Evolutionary conservation across 2,113 vertebrate species (phyloP).

Genomic region (Heteronetta atricapilla): DNA sequence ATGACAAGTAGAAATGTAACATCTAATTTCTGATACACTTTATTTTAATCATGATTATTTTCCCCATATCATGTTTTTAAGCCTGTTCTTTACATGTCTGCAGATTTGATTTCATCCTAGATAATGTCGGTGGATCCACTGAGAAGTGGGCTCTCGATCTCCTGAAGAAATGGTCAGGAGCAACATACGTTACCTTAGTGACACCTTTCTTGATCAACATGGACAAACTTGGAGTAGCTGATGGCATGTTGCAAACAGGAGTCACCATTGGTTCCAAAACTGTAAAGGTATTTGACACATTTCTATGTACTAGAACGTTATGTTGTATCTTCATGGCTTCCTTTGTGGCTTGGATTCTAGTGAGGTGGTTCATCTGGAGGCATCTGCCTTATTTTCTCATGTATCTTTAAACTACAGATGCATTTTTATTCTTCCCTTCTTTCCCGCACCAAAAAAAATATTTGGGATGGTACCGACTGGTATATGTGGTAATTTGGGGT

Average conservation of each 20-base stretch:
- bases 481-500: background rate
- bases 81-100: background rate
- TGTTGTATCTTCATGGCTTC: background rate
- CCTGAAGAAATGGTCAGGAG: constrained; percentile 93
- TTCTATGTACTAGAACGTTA: background rate
- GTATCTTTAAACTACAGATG: background rate
- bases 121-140: constrained; percentile 90
- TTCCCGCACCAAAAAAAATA: background rate
- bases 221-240: constrained; percentile 89
- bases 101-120: constrained; percentile 91
- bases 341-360: background rate
- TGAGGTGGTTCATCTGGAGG: background rate
- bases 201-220: constrained; percentile 94
- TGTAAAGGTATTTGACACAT: constrained; percentile 82
- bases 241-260: constrained; percentile 91
- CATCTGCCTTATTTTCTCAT: background rate
- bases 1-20: background rate
- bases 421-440: background rate
- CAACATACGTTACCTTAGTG: constrained; percentile 91
- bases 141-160: constrained; percentile 87
- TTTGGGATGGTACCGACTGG: background rate
- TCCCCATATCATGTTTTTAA: background rate
- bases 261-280: constrained; percentile 85
- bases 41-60: background rate
- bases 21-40: background rate